Conservation (phyloP, 1,140 invertebrate species). For the Atta texana region DNA sequence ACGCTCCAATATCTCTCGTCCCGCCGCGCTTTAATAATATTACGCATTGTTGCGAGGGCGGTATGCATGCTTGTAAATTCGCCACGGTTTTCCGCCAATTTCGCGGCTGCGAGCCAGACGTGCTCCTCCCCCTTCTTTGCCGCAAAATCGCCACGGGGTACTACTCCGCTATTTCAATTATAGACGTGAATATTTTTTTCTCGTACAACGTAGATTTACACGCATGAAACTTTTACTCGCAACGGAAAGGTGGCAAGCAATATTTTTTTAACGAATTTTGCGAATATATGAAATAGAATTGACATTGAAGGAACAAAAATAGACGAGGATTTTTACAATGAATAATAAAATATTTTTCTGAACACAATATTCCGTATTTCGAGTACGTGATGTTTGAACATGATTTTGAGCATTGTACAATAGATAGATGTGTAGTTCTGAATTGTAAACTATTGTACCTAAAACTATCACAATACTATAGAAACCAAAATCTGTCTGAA, state of each 20-base stretch:
- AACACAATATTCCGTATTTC: background rate
- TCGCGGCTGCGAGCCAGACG: conserved; percentile 66
- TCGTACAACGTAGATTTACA: conserved; percentile 28
- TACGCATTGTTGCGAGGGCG: conserved; percentile 67
- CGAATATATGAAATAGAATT: background rate
- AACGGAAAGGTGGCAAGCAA: conserved; percentile 4
- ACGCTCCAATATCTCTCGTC: conserved; percentile 49
- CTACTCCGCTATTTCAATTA: conserved; percentile 62
- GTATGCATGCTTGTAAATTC: conserved; percentile 69
- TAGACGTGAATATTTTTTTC: conserved; percentile 28
- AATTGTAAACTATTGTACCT: conserved; percentile 5
- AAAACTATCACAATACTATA: background rate
- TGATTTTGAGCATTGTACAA: background rate
- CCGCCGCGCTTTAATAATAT: conserved; percentile 66
- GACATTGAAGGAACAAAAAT: background rate
- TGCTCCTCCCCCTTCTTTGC: conserved; percentile 46
- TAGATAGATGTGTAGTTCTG: background rate
- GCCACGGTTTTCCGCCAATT: conserved; percentile 69
- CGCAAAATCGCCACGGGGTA: conserved; percentile 50
- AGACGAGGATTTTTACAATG: background rate
- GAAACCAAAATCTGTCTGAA: background rate
- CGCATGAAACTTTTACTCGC: background rate
- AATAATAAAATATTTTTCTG: background rate
- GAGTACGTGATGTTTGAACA: background rate
- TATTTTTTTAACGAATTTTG: conserved; percentile 20